Evolutionary conservation across 2,113 vertebrate genomes (phyloP).

Genomic region (Sminthopsis crassicaudata): DNA sequence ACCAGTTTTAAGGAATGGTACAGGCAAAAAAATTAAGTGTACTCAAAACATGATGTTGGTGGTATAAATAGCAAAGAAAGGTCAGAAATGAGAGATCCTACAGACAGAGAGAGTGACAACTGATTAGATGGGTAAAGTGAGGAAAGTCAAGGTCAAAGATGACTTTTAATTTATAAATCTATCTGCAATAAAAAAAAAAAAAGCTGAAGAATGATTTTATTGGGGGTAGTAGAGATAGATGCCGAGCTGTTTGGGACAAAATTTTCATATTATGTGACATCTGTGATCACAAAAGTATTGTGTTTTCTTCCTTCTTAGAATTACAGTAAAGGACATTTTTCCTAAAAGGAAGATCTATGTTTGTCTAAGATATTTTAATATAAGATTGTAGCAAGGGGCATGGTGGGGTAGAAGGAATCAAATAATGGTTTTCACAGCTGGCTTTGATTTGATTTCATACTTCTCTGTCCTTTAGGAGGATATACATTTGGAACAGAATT

Average conservation of each 20-base stretch:
- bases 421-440: neutral
- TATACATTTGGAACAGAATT: neutral
- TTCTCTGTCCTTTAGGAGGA: neutral
- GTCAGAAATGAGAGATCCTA: neutral
- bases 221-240: neutral
- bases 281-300: neutral
- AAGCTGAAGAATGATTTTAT: neutral
- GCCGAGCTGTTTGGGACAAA: neutral
- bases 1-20: neutral
- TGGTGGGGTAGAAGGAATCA: neutral
- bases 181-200: neutral
- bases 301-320: neutral
- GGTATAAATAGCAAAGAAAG: neutral
- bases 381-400: neutral
- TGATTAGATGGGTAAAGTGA: neutral
- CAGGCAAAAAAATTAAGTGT: neutral
- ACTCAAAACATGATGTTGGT: neutral
- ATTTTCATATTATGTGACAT: neutral
- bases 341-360: neutral
- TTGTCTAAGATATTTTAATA: neutral
- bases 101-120: neutral
- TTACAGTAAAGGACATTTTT: neutral
- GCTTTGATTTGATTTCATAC: neutral
- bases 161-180: neutral
- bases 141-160: neutral